Conservation (phyloP, 2,113 vertebrate genomes). For the Erythrocercus mccallii region DNA sequence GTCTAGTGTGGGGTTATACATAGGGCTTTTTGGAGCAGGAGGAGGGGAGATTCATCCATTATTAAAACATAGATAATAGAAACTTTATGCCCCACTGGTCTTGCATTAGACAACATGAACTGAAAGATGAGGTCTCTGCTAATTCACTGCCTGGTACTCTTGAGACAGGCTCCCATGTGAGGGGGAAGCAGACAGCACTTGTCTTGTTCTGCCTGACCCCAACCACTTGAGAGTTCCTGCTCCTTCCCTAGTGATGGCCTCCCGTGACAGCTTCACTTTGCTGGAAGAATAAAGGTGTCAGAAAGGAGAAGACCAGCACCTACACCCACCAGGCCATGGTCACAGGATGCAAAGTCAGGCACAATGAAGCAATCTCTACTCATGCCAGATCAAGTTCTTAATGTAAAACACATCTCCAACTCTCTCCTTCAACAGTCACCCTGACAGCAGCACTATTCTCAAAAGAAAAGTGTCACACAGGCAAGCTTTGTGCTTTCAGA, state of each 20-base stretch:
- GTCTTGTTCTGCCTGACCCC: background rate
- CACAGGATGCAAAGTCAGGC: background rate
- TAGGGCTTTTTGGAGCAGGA: slow-evolving; percentile 26
- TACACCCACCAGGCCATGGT: rapidly evolving
- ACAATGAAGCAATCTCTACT: background rate
- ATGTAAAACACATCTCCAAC: background rate
- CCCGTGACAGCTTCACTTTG: background rate
- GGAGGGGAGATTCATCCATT: slow-evolving; percentile 60
- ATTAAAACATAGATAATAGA: slow-evolving; percentile 66
- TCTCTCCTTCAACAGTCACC: background rate
- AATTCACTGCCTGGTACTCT: slow-evolving; percentile 34
- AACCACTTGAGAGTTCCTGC: background rate
- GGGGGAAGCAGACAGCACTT: background rate
- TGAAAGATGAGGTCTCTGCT: slow-evolving; percentile 59
- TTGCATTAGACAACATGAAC: slow-evolving; percentile 59
- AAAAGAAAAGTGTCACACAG: background rate
- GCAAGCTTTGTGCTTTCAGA: background rate
- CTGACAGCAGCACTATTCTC: background rate
- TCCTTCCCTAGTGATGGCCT: background rate
- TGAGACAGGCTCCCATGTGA: background rate
- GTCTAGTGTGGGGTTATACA: background rate
- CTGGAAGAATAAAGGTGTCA: background rate
- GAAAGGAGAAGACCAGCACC: background rate
- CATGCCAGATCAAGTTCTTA: background rate
- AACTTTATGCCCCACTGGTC: slow-evolving; percentile 66